phyloP scores from a whole-genome alignment of 2,888 invertebrate species.

The Sphinx pinastri region DNA sequence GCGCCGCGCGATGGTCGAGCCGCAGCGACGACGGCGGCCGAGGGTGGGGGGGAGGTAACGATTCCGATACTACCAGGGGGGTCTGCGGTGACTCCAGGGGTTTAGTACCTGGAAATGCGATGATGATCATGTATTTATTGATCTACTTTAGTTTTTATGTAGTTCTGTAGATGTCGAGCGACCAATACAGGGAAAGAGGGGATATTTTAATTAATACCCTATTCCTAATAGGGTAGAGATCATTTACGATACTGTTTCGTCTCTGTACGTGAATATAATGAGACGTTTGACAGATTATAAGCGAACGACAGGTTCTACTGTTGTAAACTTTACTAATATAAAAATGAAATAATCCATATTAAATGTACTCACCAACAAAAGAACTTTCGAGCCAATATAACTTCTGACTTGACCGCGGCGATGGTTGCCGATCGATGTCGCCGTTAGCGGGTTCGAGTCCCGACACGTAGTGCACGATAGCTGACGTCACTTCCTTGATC shows the following conservation, averaged over 20 bases:
- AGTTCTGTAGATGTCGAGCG: too few species aligned
- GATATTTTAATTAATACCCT: too few species aligned
- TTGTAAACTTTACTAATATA: background rate
- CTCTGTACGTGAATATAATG: too few species aligned
- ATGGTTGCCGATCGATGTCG: constrained; percentile 80
- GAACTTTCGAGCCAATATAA: constrained; percentile 96
- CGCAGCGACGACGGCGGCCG: constrained; percentile 79
- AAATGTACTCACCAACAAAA: constrained; percentile 82
- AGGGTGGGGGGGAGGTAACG: constrained; percentile 75
- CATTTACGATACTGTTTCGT: too few species aligned
- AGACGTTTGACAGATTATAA: too few species aligned
- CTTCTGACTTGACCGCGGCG: constrained; percentile 86
- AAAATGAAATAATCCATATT: background rate
- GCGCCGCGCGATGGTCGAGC: constrained; percentile 83
- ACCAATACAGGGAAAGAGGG: too few species aligned
- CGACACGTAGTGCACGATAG: constrained; percentile 95
- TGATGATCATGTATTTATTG: background rate
- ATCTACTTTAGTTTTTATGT: constrained; percentile 11
- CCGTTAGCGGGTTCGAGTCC: constrained; percentile 86
- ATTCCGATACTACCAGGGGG: constrained; percentile 85
- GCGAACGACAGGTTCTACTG: too few species aligned
- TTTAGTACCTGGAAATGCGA: constrained; percentile 83
- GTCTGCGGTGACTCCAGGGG: constrained; percentile 94
- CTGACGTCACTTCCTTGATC: constrained; percentile 96
- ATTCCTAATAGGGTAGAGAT: too few species aligned